phyloP scores from a whole-genome alignment of 1,140 invertebrate species.

The Coptotermes formosanus region DNA sequence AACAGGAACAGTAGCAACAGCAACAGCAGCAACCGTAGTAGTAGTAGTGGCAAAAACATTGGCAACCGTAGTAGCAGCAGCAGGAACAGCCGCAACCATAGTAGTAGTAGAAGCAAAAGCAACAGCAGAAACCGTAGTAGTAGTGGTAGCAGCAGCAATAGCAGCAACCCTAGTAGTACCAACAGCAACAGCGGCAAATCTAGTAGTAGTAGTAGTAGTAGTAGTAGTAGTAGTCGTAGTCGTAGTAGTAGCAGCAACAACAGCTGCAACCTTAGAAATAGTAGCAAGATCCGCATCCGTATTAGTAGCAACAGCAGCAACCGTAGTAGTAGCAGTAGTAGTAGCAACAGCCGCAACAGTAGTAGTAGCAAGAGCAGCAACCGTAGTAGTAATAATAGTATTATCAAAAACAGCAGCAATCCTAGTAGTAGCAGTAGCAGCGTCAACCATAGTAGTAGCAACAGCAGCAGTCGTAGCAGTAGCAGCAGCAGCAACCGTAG shows the following conservation, averaged over 20 bases:
- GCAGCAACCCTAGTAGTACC: not conserved
- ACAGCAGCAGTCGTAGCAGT: no score
- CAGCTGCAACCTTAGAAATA: not conserved
- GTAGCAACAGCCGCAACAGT: not conserved
- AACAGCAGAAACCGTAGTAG: not conserved
- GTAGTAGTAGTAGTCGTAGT: not conserved
- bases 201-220: not conserved
- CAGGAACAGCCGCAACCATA: not conserved
- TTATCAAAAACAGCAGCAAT: no score
- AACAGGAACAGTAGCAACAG: no score
- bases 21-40: no score
- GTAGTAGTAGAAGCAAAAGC: not conserved
- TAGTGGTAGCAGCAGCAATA: not conserved
- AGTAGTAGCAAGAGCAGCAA: no score
- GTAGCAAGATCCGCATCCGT: not conserved
- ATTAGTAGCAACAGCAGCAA: not conserved
- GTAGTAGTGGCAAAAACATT: no score
- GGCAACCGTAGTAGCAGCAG: not conserved
- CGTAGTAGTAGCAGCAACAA: not conserved
- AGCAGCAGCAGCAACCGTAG: no score
- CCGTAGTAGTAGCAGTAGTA: not conserved
- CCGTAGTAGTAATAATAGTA: no score
- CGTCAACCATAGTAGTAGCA: no score
- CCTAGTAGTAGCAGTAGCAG: no score
- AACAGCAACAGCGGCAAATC: not conserved